These are phyloP conservation scores for Perdita meconis DNA, from an alignment of 2,888 invertebrate species.

Conservation along the genomic window DNA sequence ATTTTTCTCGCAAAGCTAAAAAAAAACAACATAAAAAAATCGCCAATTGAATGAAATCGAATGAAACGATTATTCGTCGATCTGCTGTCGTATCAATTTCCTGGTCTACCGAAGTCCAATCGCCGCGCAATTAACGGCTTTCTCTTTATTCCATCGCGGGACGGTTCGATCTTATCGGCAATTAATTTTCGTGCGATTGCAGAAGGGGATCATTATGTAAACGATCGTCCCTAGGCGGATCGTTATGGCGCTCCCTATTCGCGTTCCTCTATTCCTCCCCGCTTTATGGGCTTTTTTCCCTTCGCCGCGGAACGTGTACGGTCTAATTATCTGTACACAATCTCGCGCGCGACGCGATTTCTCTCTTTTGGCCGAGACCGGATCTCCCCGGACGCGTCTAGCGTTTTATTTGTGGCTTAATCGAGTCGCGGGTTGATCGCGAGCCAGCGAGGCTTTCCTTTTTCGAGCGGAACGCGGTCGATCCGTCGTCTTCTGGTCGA, in stretches of 20 bases:
- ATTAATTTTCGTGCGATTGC: slow-evolving; percentile 77
- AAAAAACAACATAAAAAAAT: slow-evolving; percentile 2
- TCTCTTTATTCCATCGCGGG: slow-evolving; percentile 67
- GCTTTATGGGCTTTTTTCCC: slow-evolving; percentile 17
- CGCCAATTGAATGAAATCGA: not conserved
- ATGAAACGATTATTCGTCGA: slow-evolving; percentile 44
- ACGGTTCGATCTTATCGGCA: slow-evolving; percentile 75
- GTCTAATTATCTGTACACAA: slow-evolving; percentile 50
- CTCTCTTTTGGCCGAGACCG: slow-evolving; percentile 7
- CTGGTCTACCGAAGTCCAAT: slow-evolving; percentile 58
- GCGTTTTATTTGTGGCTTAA: slow-evolving; percentile 46
- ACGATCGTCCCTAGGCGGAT: slow-evolving; percentile 74
- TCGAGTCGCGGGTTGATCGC: slow-evolving; percentile 5
- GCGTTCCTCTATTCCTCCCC: slow-evolving; percentile 23
- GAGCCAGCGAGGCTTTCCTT: slow-evolving; percentile 15
- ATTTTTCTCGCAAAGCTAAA: too few relatives aligned
- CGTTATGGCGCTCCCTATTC: slow-evolving; percentile 65
- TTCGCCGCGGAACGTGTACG: not conserved
- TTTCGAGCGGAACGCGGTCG: not conserved
- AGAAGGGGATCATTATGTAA: slow-evolving; percentile 76
- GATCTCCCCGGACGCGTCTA: slow-evolving; percentile 28
- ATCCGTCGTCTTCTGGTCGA: too few relatives aligned
- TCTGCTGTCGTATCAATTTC: slow-evolving; percentile 60
- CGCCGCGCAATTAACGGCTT: slow-evolving; percentile 69
- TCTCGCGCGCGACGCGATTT: slow-evolving; percentile 25